Evolutionary conservation across 2,888 invertebrate genomes (phyloP).

Genomic region (Neoaliturus tenellus): DNA sequence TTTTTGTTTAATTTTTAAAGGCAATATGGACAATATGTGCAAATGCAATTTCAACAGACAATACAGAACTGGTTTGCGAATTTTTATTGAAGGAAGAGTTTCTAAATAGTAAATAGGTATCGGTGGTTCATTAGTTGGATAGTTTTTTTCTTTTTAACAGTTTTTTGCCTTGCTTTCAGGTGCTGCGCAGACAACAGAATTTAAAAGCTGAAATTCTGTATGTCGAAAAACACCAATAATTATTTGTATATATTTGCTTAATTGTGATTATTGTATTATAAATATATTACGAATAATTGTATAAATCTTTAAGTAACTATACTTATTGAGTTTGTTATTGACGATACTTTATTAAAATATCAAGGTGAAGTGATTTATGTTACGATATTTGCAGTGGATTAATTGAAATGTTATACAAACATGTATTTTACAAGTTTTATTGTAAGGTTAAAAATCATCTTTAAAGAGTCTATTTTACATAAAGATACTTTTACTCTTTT

Average conservation of each 20-base stretch:
- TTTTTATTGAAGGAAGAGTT: no score
- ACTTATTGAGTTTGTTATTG: not conserved
- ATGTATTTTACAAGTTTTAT: not conserved
- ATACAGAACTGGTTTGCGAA: no score
- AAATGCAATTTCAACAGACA: no score
- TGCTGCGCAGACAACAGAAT: not conserved
- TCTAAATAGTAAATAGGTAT: no score
- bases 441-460: not conserved
- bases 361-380: slow-evolving; percentile 16
- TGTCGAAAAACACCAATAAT: slow-evolving; percentile 16
- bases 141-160: not conserved
- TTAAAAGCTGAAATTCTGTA: not conserved
- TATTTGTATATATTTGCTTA: slow-evolving; percentile 45
- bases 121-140: no score
- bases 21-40: no score
- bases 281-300: slow-evolving; percentile 31
- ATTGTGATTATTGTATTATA: slow-evolving; percentile 47
- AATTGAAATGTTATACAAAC: not conserved
- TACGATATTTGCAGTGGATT: not conserved
- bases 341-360: slow-evolving; percentile 26
- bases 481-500: not conserved
- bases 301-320: slow-evolving; percentile 33
- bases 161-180: not conserved
- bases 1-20: no score
- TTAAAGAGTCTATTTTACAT: not conserved